Conservation (phyloP, 1,140 invertebrate species). For the Euschistus heros region DNA sequence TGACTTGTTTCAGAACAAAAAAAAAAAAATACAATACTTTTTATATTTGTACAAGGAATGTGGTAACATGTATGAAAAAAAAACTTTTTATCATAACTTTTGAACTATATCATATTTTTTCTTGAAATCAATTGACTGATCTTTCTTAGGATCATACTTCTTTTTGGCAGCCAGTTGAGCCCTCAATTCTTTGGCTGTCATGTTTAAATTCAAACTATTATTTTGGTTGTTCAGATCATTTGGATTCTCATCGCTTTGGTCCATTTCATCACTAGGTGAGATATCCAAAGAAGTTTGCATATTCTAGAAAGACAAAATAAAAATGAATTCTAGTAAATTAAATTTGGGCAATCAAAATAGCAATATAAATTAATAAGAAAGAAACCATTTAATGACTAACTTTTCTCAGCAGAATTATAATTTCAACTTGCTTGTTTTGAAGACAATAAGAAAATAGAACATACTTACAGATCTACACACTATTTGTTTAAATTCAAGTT, state of each 20-base stretch:
- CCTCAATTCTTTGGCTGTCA: slow-evolving; percentile 78
- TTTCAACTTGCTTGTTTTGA: no score
- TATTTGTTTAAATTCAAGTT: no score
- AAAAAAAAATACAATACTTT: no score
- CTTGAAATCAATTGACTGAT: slow-evolving; percentile 67
- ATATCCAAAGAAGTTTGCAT: slow-evolving; percentile 1
- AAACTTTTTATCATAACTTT: slow-evolving; percentile 47
- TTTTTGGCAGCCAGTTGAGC: slow-evolving; percentile 72
- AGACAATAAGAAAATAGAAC: no score
- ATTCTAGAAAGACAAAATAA: slow-evolving; percentile 2
- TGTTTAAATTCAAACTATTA: slow-evolving; percentile 56
- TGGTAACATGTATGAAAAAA: no score
- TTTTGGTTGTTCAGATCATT: slow-evolving; percentile 25
- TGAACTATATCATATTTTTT: slow-evolving; percentile 89
- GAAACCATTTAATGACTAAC: no score
- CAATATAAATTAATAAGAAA: no score
- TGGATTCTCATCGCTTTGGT: neutral
- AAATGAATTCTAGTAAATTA: neutral
- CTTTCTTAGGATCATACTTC: slow-evolving; percentile 79
- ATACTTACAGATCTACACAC: no score
- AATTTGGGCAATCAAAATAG: neutral
- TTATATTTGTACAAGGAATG: no score
- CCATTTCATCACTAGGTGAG: neutral
- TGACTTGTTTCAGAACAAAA: no score
- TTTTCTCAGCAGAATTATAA: no score